A percentile compares a stretch with the other conserved stretches of the same genome.
Conservation (phyloP, 2,888 invertebrate genomes). For the Icerya purchasi region DNA sequence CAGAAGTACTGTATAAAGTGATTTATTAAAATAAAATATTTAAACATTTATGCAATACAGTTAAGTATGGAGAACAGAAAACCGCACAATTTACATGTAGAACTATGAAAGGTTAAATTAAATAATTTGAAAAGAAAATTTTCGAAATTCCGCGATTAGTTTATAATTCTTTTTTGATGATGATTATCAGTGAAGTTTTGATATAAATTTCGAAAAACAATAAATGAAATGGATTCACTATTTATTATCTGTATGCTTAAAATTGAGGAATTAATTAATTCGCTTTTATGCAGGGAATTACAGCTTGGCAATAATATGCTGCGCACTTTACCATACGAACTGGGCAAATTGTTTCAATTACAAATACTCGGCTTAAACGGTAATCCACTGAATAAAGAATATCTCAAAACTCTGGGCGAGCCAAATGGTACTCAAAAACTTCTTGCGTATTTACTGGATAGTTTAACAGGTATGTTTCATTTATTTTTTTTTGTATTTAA, state of each 20-base stretch:
- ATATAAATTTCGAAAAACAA: too few species aligned
- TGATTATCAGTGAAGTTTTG: too few species aligned
- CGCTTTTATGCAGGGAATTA: constrained; percentile 80
- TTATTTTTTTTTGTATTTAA: constrained; percentile 6
- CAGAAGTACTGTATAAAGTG: too few species aligned
- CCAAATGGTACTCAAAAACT: constrained; percentile 85
- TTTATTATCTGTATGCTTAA: neutral
- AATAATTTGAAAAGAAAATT: too few species aligned
- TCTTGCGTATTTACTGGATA: constrained; percentile 83
- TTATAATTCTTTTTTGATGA: too few species aligned
- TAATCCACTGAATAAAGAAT: constrained; percentile 84
- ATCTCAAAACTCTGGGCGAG: constrained; percentile 76
- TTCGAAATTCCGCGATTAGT: too few species aligned
- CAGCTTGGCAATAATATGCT: constrained; percentile 84
- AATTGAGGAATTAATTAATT: neutral
- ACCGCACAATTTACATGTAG: too few species aligned
- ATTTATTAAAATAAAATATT: too few species aligned
- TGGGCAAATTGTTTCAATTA: constrained; percentile 92
- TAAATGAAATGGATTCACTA: too few species aligned
- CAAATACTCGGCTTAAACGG: constrained; percentile 79
- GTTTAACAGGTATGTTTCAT: constrained; percentile 59
- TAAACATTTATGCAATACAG: too few species aligned
- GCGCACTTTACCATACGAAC: constrained; percentile 81
- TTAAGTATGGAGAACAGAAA: too few species aligned
- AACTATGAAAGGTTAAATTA: too few species aligned